Percentiles rank a stretch among this genome's conserved stretches.
These are phyloP conservation scores for Palythoa heliodiscus DNA, from an alignment of 92 coral and sea anemone species.

Conservation along the genomic window DNA sequence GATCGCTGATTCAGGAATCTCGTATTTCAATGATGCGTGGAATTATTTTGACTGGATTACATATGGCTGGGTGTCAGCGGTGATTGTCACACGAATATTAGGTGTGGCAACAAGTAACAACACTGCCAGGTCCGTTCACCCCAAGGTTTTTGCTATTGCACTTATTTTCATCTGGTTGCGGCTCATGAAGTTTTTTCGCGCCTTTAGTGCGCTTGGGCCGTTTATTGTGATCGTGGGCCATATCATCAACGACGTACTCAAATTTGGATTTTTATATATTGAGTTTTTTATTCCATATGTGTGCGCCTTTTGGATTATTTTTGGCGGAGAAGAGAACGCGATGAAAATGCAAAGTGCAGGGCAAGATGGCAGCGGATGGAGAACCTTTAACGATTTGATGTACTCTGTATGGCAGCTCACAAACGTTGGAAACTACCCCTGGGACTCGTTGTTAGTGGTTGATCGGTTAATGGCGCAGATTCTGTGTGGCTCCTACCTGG, in stretches of 20 bases:
- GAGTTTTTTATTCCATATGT: constrained; percentile 92
- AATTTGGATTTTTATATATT: constrained; percentile 83
- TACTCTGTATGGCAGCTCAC: constrained; percentile 98
- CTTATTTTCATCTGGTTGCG: constrained; percentile 95
- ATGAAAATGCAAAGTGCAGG: constrained; percentile 60
- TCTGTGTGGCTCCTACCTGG: constrained; percentile 89
- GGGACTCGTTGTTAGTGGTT: constrained; percentile 86
- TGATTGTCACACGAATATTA: constrained; percentile 79
- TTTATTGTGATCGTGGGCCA: constrained; percentile 97
- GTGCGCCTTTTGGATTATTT: constrained; percentile 97
- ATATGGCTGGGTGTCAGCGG: constrained; percentile 82
- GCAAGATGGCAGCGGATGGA: constrained; percentile 75
- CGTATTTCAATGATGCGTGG: constrained; percentile 96
- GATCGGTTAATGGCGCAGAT: constrained; percentile 98
- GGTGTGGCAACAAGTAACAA: constrained; percentile 62
- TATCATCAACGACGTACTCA: constrained; percentile 88
- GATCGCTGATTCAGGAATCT: constrained; percentile 86
- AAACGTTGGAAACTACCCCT: constrained; percentile 92
- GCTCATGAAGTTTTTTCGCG: constrained; percentile 94
- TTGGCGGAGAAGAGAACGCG: constrained; percentile 89
- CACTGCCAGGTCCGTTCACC: constrained; percentile 75
- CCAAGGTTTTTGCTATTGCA: constrained; percentile 80
- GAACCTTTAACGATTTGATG: constrained; percentile 82
- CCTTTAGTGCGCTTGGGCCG: constrained; percentile 85
- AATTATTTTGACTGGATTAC: constrained; percentile 99